Conservation (phyloP, 2,113 vertebrate species). For the Datnioides undecimradiatus region DNA sequence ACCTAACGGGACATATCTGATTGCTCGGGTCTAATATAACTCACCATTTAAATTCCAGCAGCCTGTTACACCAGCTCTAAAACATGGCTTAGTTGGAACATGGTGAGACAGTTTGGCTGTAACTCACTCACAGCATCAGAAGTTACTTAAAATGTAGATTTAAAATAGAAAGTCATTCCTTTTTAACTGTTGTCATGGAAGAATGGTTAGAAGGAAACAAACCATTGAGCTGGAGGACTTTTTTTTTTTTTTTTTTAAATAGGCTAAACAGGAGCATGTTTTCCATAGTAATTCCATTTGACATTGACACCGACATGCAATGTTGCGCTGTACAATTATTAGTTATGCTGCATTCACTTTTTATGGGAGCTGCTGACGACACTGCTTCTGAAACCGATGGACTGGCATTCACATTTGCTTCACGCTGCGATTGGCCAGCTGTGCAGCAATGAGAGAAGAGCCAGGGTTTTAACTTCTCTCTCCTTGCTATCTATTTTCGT, state of each 20-base stretch:
- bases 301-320: not conserved
- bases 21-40: not conserved
- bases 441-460: not conserved
- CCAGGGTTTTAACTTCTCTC: not conserved
- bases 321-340: not conserved
- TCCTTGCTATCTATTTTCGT: too few relatives aligned
- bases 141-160: too few relatives aligned
- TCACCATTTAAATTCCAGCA: not conserved
- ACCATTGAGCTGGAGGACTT: not conserved
- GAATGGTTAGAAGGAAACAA: not conserved
- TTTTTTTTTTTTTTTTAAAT: not conserved
- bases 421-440: not conserved
- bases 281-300: too few relatives aligned
- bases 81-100: not conserved
- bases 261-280: too few relatives aligned
- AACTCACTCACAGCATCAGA: not conserved
- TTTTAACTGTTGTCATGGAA: not conserved
- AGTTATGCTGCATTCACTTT: not conserved
- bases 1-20: conserved; percentile 2
- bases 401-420: not conserved
- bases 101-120: too few relatives aligned
- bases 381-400: not conserved
- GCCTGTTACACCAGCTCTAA: not conserved
- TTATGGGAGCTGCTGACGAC: not conserved
- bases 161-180: not conserved